A percentile compares a stretch with the other conserved stretches of the same genome.
Conservation (phyloP, 1,140 invertebrate species). For the Gonatopus flavifemur region DNA sequence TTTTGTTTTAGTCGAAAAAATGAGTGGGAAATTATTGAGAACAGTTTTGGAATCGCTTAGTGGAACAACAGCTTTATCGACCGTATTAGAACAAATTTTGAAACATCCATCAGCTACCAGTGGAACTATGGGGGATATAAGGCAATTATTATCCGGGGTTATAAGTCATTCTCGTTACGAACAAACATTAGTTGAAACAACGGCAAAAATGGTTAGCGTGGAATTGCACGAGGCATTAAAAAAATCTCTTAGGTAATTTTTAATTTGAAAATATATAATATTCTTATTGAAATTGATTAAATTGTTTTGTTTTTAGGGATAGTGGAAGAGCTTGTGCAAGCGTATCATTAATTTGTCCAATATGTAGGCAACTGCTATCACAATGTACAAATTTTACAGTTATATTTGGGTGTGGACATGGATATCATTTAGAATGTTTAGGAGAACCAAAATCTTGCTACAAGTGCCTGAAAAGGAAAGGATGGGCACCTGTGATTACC, state of each 20-base stretch:
- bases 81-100: constrained; percentile 52
- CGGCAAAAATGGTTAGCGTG: constrained; percentile 50
- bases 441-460: constrained; percentile 51
- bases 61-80: constrained; percentile 51
- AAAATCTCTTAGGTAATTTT: constrained; percentile 46
- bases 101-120: constrained; percentile 54
- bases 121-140: constrained; percentile 54
- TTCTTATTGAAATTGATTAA: background rate
- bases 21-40: constrained; percentile 49
- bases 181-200: constrained; percentile 53
- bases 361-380: constrained; percentile 47
- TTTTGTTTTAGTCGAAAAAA: constrained; percentile 30
- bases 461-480: constrained; percentile 51
- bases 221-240: constrained; percentile 52
- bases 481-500: constrained; percentile 44
- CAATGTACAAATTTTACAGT: constrained; percentile 44
- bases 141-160: constrained; percentile 50
- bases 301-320: constrained; percentile 33
- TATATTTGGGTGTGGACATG: constrained; percentile 52
- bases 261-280: background rate
- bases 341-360: constrained; percentile 42
- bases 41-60: constrained; percentile 50
- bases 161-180: constrained; percentile 53
- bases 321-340: constrained; percentile 45
- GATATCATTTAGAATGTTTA: constrained; percentile 49